Evolutionary conservation across 2,888 invertebrate genomes (phyloP).

Genomic region (Tricholauxania praeusta): DNA sequence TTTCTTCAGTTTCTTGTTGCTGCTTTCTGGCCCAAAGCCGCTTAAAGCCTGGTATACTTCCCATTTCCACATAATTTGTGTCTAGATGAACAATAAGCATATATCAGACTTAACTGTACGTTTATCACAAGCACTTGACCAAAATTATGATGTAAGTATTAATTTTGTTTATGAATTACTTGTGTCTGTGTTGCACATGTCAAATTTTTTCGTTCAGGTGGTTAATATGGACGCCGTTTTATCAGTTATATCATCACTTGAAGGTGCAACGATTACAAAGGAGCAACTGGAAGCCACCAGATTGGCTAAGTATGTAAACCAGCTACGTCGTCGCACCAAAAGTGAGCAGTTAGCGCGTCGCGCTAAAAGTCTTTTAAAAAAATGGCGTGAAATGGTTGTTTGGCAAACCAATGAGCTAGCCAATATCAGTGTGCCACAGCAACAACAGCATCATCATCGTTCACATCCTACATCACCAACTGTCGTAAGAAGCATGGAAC

Average conservation of each 20-base stretch:
- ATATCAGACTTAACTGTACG: constrained; percentile 93
- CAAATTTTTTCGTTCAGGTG: constrained; percentile 75
- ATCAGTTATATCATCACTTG: constrained; percentile 93
- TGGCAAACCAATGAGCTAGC: too few relatives aligned
- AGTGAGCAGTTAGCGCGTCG: constrained; percentile 88
- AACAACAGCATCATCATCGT: constrained; percentile 41
- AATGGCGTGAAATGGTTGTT: constrained; percentile 88
- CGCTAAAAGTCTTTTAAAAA: constrained; percentile 90
- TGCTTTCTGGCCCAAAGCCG: too few relatives aligned
- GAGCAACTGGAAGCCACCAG: constrained; percentile 81
- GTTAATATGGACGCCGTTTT: constrained; percentile 93
- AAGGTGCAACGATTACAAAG: constrained; percentile 76
- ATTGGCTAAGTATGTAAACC: constrained; percentile 93
- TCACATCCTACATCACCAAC: constrained; percentile 52
- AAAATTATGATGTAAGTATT: constrained; percentile 94
- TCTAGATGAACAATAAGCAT: constrained; percentile 81
- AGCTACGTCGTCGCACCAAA: constrained; percentile 86
- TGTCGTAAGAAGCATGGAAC: not conserved
- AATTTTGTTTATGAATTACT: not conserved
- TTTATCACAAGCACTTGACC: constrained; percentile 96
- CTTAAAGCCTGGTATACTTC: too few relatives aligned
- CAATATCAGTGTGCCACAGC: constrained; percentile 69
- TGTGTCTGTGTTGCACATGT: not conserved
- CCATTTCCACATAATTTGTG: too few relatives aligned
- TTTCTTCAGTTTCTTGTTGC: too few relatives aligned